phyloP scores from a whole-genome alignment of 1,140 invertebrate species.

The Heliconius congener region DNA sequence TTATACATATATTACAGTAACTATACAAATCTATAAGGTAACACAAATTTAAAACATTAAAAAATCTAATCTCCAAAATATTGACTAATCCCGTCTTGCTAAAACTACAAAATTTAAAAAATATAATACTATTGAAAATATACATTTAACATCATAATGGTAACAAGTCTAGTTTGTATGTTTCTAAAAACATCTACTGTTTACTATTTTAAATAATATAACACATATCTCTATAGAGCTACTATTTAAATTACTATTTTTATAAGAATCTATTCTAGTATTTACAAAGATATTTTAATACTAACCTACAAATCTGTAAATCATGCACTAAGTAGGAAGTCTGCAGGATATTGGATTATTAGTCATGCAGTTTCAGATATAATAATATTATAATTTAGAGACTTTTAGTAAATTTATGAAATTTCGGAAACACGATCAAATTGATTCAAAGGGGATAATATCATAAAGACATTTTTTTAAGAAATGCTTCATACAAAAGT shows the following conservation, averaged over 20 bases:
- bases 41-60: neutral
- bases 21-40: neutral
- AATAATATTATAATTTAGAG: neutral
- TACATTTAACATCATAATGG: neutral
- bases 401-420: neutral
- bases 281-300: constrained; percentile 14
- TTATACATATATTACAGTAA: neutral
- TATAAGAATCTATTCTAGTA: constrained; percentile 33
- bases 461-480: neutral
- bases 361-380: constrained; percentile 32
- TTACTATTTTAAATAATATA: constrained; percentile 13
- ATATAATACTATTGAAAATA: neutral
- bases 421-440: neutral
- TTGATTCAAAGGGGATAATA: neutral
- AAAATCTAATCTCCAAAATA: neutral
- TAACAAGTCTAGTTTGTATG: constrained; percentile 8
- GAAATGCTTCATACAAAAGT: neutral
- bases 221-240: neutral
- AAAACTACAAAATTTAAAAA: neutral
- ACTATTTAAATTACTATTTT: constrained; percentile 28
- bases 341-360: constrained; percentile 27
- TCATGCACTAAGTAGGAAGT: constrained; percentile 37
- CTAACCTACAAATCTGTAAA: constrained; percentile 33
- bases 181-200: constrained; percentile 14
- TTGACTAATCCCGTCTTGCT: neutral